Evolutionary conservation across 2,797 vertebrate species (phyloP).

Genomic region (Morus bassanus): DNA sequence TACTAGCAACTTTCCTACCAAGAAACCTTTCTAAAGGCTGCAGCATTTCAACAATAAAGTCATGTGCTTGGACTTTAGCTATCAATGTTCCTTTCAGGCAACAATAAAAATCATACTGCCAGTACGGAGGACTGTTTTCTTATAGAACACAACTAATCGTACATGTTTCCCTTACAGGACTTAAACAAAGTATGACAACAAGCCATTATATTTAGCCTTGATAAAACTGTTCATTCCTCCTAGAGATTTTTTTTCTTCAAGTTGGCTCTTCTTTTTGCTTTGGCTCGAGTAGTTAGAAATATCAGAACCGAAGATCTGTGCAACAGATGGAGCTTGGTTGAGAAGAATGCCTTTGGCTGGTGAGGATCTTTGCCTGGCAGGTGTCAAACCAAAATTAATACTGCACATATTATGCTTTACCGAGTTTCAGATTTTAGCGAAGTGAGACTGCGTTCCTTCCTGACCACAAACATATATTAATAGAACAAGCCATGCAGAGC

Average conservation of each 20-base stretch:
- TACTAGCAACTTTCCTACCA: slow-evolving; percentile 26
- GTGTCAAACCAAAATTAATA: slow-evolving; percentile 66
- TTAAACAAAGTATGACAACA: slow-evolving; percentile 61
- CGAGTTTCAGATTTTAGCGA: slow-evolving; percentile 34
- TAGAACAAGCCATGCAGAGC: slow-evolving; percentile 40
- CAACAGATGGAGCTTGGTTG: slow-evolving; percentile 53
- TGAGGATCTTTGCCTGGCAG: slow-evolving; percentile 60
- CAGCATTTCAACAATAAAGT: slow-evolving; percentile 51
- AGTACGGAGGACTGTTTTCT: slow-evolving; percentile 39
- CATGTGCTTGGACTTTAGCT: slow-evolving; percentile 25
- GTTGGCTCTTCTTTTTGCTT: slow-evolving; percentile 48
- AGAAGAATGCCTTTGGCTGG: slow-evolving; percentile 54
- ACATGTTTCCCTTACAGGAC: slow-evolving; percentile 21
- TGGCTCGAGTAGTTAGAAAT: slow-evolving; percentile 48
- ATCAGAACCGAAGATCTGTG: slow-evolving; percentile 51
- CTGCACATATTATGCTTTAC: slow-evolving; percentile 31
- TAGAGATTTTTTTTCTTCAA: slow-evolving; percentile 42
- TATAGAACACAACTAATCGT: slow-evolving; percentile 54
- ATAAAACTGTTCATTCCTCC: slow-evolving; percentile 60
- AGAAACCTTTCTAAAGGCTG: slow-evolving; percentile 53
- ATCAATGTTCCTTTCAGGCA: slow-evolving; percentile 17
- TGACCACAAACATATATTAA: slow-evolving; percentile 41
- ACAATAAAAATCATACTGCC: slow-evolving; percentile 39
- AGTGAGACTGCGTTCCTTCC: slow-evolving; percentile 19
- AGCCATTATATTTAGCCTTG: slow-evolving; percentile 62